These are phyloP conservation scores for Dufourea novaeangliae DNA, from an alignment of 1,140 invertebrate species.

Conservation along the genomic window DNA sequence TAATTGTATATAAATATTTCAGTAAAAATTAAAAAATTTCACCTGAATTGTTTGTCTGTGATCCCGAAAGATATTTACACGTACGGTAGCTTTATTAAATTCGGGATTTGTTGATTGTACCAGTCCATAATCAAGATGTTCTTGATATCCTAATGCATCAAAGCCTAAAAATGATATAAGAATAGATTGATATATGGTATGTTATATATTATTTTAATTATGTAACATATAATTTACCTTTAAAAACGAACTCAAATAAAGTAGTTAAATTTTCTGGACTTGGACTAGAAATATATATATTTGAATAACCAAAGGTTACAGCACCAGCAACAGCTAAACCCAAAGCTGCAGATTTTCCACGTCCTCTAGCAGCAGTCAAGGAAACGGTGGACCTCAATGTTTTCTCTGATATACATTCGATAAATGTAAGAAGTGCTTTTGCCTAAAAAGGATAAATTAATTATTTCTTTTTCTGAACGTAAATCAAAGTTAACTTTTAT, in stretches of 20 bases:
- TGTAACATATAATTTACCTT: slow-evolving; percentile 82
- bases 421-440: slow-evolving; percentile 95
- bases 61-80: slow-evolving; percentile 95
- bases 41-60: slow-evolving; percentile 98
- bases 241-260: slow-evolving; percentile 98
- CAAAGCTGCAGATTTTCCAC: slow-evolving; percentile 99
- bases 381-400: slow-evolving; percentile 94
- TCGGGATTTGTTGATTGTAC: slow-evolving; percentile 98
- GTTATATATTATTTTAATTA: background rate
- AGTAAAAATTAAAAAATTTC: slow-evolving; percentile 22
- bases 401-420: slow-evolving; percentile 98
- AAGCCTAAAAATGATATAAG: slow-evolving; percentile 84
- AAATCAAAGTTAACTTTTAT: slow-evolving; percentile 2
- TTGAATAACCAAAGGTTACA: slow-evolving; percentile 95
- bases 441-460: slow-evolving; percentile 81
- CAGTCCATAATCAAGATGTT: slow-evolving; percentile 97
- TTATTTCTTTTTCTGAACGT: background rate
- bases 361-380: slow-evolving; percentile 96
- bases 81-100: slow-evolving; percentile 97
- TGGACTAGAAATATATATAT: slow-evolving; percentile 99
- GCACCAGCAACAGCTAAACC: slow-evolving; percentile 95
- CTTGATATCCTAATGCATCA: slow-evolving; percentile 96
- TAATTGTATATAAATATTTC: background rate
- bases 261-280: slow-evolving; percentile 99
- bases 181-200: slow-evolving; percentile 4